Conservation (phyloP, 2,888 invertebrate genomes). For the Calameuta idolon region DNA sequence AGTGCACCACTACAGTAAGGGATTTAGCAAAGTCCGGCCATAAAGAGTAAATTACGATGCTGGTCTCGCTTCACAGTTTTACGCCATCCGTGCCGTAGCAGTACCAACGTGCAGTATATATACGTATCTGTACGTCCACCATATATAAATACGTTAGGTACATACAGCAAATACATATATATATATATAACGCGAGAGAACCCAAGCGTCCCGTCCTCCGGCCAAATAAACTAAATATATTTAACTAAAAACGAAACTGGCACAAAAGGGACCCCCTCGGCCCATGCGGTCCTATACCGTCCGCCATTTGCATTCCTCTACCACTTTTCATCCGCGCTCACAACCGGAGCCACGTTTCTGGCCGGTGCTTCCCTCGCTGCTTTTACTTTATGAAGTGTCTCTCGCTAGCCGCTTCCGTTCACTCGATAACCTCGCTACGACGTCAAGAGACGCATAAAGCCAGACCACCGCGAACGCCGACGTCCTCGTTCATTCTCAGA, state of each 20-base stretch:
- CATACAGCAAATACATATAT: neutral
- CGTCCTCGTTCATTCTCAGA: neutral
- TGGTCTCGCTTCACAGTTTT: slow-evolving; percentile 54
- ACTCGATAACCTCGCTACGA: neutral
- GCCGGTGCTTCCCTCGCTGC: neutral
- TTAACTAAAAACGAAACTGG: slow-evolving; percentile 29
- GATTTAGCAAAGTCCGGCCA: slow-evolving; percentile 55
- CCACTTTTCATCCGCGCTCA: slow-evolving; percentile 6
- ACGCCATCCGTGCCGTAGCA: slow-evolving; percentile 36
- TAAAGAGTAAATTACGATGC: slow-evolving; percentile 60
- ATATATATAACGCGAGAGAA: slow-evolving; percentile 11
- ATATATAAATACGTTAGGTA: neutral
- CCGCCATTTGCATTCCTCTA: slow-evolving; percentile 24
- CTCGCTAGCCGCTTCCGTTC: neutral
- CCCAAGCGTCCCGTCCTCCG: slow-evolving; percentile 14
- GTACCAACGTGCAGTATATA: slow-evolving; percentile 18
- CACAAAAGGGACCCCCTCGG: slow-evolving; percentile 22
- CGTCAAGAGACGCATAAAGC: neutral
- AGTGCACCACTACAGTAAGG: slow-evolving; percentile 37
- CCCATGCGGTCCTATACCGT: neutral
- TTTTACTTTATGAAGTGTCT: neutral
- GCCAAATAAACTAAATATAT: slow-evolving; percentile 20
- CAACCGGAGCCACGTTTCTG: slow-evolving; percentile 1
- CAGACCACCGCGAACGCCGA: neutral
- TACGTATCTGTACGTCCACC: neutral